Percentiles rank a stretch among this genome's conserved stretches.
These are phyloP conservation scores for Clarias batrachus DNA, from an alignment of 2,113 vertebrate genomes.

Conservation along the genomic window DNA sequence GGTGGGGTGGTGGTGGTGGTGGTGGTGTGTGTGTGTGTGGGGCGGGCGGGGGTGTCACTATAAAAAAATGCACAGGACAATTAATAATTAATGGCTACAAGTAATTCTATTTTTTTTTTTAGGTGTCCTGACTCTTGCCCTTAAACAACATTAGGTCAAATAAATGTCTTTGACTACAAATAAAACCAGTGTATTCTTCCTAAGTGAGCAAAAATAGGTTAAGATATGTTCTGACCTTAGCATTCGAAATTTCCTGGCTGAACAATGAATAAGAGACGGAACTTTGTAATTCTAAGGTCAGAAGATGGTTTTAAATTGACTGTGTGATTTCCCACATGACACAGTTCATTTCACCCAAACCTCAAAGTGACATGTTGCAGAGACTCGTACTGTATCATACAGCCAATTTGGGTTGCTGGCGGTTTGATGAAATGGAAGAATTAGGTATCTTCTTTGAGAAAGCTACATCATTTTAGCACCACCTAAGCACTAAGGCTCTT, in stretches of 20 bases:
- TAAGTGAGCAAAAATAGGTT: background rate
- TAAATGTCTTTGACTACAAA: background rate
- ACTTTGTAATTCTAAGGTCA: background rate
- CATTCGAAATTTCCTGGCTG: background rate
- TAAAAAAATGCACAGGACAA: slow-evolving; percentile 4
- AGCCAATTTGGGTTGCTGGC: background rate
- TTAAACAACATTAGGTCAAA: slow-evolving; percentile 22
- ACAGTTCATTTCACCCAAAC: background rate
- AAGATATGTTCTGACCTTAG: background rate
- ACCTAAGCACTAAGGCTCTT: background rate
- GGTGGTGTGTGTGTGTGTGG: background rate
- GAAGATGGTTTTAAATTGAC: background rate
- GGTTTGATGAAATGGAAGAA: background rate
- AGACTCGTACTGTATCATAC: background rate
- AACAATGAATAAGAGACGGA: background rate
- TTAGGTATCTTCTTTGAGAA: background rate
- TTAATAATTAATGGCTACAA: slow-evolving; percentile 34
- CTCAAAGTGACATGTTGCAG: background rate
- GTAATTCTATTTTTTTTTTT: slow-evolving; percentile 9
- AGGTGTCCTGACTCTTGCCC: background rate
- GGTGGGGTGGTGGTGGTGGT: background rate
- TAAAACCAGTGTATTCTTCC: background rate
- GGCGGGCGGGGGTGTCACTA: background rate
- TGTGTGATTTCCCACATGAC: slow-evolving; percentile 8
- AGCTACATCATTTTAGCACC: background rate